Base-by-base conservation (phyloP, 37 sponge, comb jelly and placozoan genomes). In the Halichondria panicea region DNA sequence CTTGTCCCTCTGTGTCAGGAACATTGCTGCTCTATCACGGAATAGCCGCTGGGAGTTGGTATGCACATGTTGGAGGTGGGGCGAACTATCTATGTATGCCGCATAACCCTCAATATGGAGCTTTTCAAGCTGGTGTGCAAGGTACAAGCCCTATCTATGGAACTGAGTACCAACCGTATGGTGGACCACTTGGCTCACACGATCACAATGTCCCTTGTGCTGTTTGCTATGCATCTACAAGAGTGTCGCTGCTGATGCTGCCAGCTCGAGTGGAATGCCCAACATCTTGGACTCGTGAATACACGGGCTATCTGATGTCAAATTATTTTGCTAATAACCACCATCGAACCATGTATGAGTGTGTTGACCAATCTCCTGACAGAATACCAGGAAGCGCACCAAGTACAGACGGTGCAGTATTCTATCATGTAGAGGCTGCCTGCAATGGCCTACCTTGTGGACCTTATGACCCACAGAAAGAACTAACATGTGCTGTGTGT, bases 401-500 rank as follows among this genome's bases (percentile, higher is more conserved):
- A 32, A 37, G 55, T 43, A 63, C 74, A 33, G 24, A 82, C 25
- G 82, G 82, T 42, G 74, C 44, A 28, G 41, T 82, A 22, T 73
- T 82, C 43, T 66, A 73, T 32, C 66, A 73, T 72, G 65, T 63
- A 64, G 82, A 82, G 35, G 74, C 74, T 18, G 74, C 48, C 50
- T 82, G 82, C 43, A 59, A 73, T 61, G 76, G 68, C 12, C 34
- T 83, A 3, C 70, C 70, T 21, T 83, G 84, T 68, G 70, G 70
- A 18, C 76, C 76, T 40, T 83, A 83, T 40, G 70, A 75, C 34
- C 21, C 32, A 24, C 37, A 43, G 24, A 74, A 83, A 64, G 84
- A 74, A 42, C 84, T 83, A 5, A 71, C 70, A 22, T 83, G 84
- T 83, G 84, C 54, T 39, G 84, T 83, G 52, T 83, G 84, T 55